phyloP scores from a whole-genome alignment of 92 coral and sea anemone species.

The Epizoanthus rinbou region DNA sequence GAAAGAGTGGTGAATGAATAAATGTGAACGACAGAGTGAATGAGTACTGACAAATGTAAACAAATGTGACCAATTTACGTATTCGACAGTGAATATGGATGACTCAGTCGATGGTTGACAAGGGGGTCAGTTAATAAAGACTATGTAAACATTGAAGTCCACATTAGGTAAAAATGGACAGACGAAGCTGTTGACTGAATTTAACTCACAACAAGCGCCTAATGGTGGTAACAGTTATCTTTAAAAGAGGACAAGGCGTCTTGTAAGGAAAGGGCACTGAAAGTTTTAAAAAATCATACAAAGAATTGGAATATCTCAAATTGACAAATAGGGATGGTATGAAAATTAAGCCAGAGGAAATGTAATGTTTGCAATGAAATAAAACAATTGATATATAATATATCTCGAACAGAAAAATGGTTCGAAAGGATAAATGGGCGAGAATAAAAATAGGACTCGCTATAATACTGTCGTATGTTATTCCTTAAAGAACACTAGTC shows the following conservation, averaged over 20 bases:
- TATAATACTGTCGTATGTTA: constrained; percentile 15
- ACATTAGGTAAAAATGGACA: constrained; percentile 16
- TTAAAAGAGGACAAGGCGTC: constrained; percentile 18
- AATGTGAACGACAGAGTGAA: constrained; percentile 17
- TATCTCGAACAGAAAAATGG: constrained; percentile 17
- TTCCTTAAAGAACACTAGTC: constrained; percentile 17
- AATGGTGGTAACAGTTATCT: constrained; percentile 17
- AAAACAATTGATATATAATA: constrained; percentile 13
- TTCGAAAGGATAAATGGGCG: constrained; percentile 18
- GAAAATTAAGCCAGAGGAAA: constrained; percentile 17
- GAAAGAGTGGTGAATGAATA: constrained; percentile 17
- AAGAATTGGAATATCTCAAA: constrained; percentile 12
- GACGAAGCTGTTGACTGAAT: constrained; percentile 18
- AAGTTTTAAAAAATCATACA: constrained; percentile 14
- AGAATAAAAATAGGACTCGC: constrained; percentile 17
- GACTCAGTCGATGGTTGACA: constrained; percentile 19
- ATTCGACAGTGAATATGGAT: constrained; percentile 17
- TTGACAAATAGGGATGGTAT: constrained; percentile 17
- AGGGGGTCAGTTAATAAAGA: constrained; percentile 17
- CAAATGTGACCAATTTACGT: constrained; percentile 17
- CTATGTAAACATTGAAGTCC: constrained; percentile 16
- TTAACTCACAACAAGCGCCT: constrained; percentile 18
- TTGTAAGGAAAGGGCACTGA: constrained; percentile 11
- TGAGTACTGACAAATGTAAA: constrained; percentile 16
- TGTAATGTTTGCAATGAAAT: constrained; percentile 15